Base-by-base conservation (phyloP, 2,113 vertebrate genomes). In the Nycticorax nycticorax region DNA sequence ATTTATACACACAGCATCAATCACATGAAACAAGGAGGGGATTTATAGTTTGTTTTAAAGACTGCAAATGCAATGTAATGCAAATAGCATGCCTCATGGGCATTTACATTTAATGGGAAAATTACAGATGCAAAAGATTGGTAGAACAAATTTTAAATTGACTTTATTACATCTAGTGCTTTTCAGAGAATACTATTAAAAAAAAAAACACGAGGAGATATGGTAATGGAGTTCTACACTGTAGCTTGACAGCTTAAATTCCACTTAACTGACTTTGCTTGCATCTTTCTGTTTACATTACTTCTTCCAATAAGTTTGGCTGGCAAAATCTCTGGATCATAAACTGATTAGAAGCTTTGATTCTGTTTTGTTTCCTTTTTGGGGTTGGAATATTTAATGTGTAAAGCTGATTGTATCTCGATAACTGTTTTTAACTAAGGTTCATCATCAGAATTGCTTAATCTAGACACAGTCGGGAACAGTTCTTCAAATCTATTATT, bases 41-140 rank as follows among this genome's bases (percentile, higher is more conserved):
- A 98, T 98, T 98, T 98, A 98, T 98, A 98, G 98, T 98, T 98
- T 98, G 98, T 98, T 98, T 98, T 98, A 98, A 98, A 98, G 98
- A 98, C 98, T 98, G 98, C 98, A 98, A 98, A 98, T 98, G 98
- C 98, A 98, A 98, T 98, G 98, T 98, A 98, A 98, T 98, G 98
- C 98, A 98, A 98, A 98, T 98, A 98, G 98, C 98, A 98, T 98
- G 98, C 98, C 98, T 98, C 98, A 97, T 98, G 98, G 98, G 98
- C 98, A 98, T 98, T 98, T 98, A 98, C 98, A 97, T 98, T 98
- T 98, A 98, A 98, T 98, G 98, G 98, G 98, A 98, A 98, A 98
- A 98, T 98, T 98, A 98, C 98, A 98, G 98, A 98, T 98, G 98
- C 98, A 98, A 98, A 98, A 98, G 98, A 98, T 98, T 98, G 98